Base-by-base conservation (phyloP, 2,888 invertebrate genomes). In the Sacculina carcini region DNA sequence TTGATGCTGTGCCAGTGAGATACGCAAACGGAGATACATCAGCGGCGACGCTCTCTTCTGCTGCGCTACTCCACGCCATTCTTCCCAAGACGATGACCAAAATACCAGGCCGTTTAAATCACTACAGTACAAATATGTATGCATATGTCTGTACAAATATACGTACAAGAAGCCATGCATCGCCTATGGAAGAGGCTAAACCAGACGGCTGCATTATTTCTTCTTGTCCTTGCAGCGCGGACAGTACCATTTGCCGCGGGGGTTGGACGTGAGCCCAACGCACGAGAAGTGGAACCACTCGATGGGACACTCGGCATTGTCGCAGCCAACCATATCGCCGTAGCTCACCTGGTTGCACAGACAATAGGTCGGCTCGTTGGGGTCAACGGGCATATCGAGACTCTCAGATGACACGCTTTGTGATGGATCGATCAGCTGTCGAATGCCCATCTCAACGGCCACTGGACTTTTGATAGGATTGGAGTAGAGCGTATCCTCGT, bases 321-420 rank as follows among this genome's bases (percentile, higher is more conserved):
- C 90, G 72, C 90, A 92, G 56, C 84, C 86, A 62, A 92, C 87
- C 90, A 92, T 92, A 70, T 90, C 86, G 52, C 90, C 90, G 61
- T 87, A 90, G 4, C 89, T 89, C 48, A 58, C 58, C 74, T 96
- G 94, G 66, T 94, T 90, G 63, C 96, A 98, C 34, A 92, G 70
- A 65, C 94, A 98, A 65, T 98, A 98, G 0, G 92, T 94, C 0
- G 96, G 96, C 64, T 98, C 96, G 63, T 96, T 96, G 0, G 96
- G 96, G 71, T 98, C 71, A 1, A 74, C 72, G 4, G 73, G 73
- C 72, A 74, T 73, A 60, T 74, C 73, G 48, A 73, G 61, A 1
- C 71, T 70, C 56, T 72, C 94, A 57, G 89, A 84, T 0, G 86
- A 44, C 16, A 44, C 42, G 16, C 28, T 26, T 28, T 44, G 42